Percentiles rank a stretch among this genome's conserved stretches.
Conservation (phyloP, 2,113 vertebrate genomes). For the Atrichornis clamosus region DNA sequence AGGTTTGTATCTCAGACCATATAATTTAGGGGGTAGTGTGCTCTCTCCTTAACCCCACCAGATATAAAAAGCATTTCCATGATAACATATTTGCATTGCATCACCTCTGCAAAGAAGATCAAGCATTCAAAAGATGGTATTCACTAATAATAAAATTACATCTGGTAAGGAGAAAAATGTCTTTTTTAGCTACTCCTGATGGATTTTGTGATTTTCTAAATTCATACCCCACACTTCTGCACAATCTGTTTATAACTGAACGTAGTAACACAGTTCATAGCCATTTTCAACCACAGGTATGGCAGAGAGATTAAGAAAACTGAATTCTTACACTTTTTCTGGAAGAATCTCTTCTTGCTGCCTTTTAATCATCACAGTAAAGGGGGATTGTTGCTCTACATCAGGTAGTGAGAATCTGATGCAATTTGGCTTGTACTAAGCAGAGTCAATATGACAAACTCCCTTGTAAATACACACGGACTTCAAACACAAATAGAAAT, state of each 20-base stretch:
- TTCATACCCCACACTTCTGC: neutral
- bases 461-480: neutral
- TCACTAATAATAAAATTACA: neutral
- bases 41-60: neutral
- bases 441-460: neutral
- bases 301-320: neutral
- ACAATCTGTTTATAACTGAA: neutral
- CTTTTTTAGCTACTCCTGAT: neutral
- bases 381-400: neutral
- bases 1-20: neutral
- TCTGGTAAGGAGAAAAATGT: neutral
- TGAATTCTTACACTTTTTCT: neutral
- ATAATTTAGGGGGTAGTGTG: neutral
- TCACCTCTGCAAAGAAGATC: neutral
- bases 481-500: conserved; percentile 10
- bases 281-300: neutral
- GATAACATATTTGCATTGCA: neutral
- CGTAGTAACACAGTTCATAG: neutral
- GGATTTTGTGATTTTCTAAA: neutral
- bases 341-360: neutral
- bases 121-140: neutral
- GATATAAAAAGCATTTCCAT: neutral
- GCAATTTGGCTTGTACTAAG: neutral
- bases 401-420: neutral
- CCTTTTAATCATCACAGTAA: neutral